Percentiles rank a stretch among this genome's conserved stretches.
These are phyloP conservation scores for Onychostruthus taczanowskii DNA, from an alignment of 2,113 vertebrate species.

Conservation along the genomic window DNA sequence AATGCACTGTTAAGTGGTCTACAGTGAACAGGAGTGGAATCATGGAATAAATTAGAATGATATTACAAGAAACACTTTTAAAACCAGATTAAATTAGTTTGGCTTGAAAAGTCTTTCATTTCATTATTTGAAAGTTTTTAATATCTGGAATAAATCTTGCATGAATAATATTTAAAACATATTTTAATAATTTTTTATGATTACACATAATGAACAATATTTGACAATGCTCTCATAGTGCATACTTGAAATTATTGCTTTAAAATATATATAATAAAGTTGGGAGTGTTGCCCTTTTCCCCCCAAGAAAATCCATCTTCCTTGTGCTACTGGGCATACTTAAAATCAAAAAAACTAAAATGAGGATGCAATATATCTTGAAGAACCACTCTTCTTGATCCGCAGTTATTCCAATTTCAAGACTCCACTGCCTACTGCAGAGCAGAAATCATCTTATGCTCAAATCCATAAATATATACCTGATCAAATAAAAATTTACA, in stretches of 20 bases:
- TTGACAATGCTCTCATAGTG: background rate
- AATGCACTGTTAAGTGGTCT: background rate
- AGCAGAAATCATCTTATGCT: background rate
- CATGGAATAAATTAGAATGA: background rate
- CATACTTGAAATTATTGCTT: background rate
- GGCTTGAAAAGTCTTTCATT: background rate
- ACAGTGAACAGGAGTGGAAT: background rate
- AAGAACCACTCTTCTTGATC: background rate
- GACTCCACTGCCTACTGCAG: background rate
- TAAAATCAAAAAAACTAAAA: background rate
- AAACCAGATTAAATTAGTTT: background rate
- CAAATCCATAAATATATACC: background rate
- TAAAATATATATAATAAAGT: background rate
- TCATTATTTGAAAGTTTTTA: background rate
- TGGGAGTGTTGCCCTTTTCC: background rate
- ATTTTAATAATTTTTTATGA: background rate
- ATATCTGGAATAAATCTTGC: background rate
- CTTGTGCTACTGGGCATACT: background rate
- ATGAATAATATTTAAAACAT: background rate
- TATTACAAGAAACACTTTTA: background rate
- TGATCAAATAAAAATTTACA: background rate
- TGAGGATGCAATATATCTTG: background rate
- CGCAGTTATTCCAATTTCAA: background rate
- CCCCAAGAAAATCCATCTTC: background rate
- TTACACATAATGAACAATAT: background rate